These are phyloP conservation scores for Eudasyphora cyanicolor DNA, from an alignment of 2,888 invertebrate genomes.

Conservation along the genomic window DNA sequence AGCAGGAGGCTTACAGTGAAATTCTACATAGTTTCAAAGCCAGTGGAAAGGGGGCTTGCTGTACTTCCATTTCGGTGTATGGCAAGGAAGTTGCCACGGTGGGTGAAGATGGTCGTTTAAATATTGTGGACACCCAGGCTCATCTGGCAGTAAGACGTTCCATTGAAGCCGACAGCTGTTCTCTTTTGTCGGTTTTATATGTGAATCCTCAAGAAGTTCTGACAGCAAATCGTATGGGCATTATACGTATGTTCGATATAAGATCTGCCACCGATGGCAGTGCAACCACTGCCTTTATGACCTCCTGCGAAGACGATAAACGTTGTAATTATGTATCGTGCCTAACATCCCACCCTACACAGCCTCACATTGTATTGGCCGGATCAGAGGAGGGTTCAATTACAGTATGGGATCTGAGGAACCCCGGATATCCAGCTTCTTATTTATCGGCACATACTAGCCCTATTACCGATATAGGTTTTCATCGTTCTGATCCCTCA, in stretches of 20 bases:
- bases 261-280: slow-evolving; percentile 84
- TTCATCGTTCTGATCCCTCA: slow-evolving; percentile 92
- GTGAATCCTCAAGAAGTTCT: slow-evolving; percentile 85
- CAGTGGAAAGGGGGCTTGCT: slow-evolving; percentile 83
- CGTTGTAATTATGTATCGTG: slow-evolving; percentile 84
- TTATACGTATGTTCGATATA: slow-evolving; percentile 94
- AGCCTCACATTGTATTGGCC: slow-evolving; percentile 90
- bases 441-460: slow-evolving; percentile 88
- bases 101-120: slow-evolving; percentile 90
- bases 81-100: slow-evolving; percentile 90
- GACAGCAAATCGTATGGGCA: slow-evolving; percentile 92
- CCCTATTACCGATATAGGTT: slow-evolving; percentile 91
- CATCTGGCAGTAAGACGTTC: slow-evolving; percentile 80
- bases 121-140: slow-evolving; percentile 81
- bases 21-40: slow-evolving; percentile 84
- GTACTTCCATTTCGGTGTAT: slow-evolving; percentile 88
- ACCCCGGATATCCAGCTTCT: slow-evolving; percentile 90
- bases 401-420: slow-evolving; percentile 94
- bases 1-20: slow-evolving; percentile 84
- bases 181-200: slow-evolving; percentile 88
- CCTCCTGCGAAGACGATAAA: slow-evolving; percentile 86
- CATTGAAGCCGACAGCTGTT: slow-evolving; percentile 89
- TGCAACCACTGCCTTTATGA: slow-evolving; percentile 83
- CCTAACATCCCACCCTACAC: slow-evolving; percentile 91
- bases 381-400: slow-evolving; percentile 93